Base-by-base conservation (phyloP, 1,140 invertebrate genomes). In the Teleogryllus occipitalis region DNA sequence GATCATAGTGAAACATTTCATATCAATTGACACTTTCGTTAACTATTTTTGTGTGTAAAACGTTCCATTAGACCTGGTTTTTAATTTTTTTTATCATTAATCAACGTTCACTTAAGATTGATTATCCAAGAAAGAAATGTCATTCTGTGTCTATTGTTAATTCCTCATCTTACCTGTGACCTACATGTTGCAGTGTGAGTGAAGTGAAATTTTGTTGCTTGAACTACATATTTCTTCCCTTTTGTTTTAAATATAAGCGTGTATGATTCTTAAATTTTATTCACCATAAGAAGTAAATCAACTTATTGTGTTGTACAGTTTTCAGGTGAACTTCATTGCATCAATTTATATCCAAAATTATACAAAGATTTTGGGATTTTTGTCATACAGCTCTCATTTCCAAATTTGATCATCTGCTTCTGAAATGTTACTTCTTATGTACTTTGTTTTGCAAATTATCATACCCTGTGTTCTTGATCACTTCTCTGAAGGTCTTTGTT, bases 231-330 rank as follows among this genome's bases (percentile, higher is more conserved):
- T 3, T 65, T 65, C 18, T 46, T 80, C 65, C 83, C 79, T 81
- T 80, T 83, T 89, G 81, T 85, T 84, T 85, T 84, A 18, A 14
- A 14, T 65, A 14, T 65, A 18, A 65, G 10, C 54, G 10, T 7
- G 10, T 7, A 18, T 3, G 18, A 65, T 39, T 39, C 1, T 39
- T 39, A 39, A 39, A 39, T 39, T 39, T 39, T 39, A 39, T 39
- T 39, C 5, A 39, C 27, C 27, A 39, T 65, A 18, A 14, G 18
- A 65, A 65, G 7, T 14, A 65, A 65, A 65, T 65, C 7, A 65
- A 65, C 18, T 65, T 65, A n/a, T n/a, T n/a, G 2, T 65, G 7
- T 65, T 65, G 2, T 10, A 65, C 10, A 10, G 7, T 65, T 65
- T 65, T 65, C 54, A 65, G 27, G 5, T 1, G 27, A 2, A 39